A percentile compares a stretch with the other conserved stretches of the same genome.
Conservation (phyloP, 1,140 invertebrate species). For the Sitodiplosis mosellana region DNA sequence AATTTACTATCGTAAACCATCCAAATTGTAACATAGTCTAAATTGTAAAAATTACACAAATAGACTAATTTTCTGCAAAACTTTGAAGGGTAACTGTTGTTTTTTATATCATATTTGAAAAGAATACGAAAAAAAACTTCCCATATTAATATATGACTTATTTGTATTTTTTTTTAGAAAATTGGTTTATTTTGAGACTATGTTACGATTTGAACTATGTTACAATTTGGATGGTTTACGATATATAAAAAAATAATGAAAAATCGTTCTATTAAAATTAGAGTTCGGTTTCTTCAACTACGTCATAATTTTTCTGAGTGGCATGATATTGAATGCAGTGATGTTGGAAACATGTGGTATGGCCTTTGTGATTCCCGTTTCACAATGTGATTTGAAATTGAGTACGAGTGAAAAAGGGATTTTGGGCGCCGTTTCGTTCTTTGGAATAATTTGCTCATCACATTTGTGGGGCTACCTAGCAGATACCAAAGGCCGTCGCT, state of each 20-base stretch:
- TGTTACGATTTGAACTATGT: no score
- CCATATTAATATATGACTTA: not conserved
- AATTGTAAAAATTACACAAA: no score
- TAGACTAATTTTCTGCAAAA: no score
- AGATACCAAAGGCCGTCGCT: conserved; percentile 47
- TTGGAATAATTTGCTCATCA: conserved; percentile 27
- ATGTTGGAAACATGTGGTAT: conserved; percentile 41
- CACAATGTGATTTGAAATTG: conserved; percentile 43
- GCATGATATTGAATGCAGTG: conserved; percentile 32
- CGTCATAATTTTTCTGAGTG: conserved; percentile 31
- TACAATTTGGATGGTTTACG: no score
- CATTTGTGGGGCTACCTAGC: conserved; percentile 58
- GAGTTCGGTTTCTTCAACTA: conserved; percentile 42
- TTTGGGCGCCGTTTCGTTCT: conserved; percentile 17
- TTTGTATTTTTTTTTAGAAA: not conserved
- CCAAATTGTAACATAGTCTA: no score
- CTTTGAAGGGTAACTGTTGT: no score
- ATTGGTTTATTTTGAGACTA: no score
- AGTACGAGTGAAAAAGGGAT: conserved; percentile 37
- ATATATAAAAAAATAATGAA: no score
- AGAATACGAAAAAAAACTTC: not conserved
- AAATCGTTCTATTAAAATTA: conserved; percentile 19
- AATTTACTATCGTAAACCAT: no score
- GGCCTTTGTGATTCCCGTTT: conserved; percentile 42
- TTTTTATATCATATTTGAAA: no score